These are phyloP conservation scores for Lagopus leucura DNA, from an alignment of 2,113 vertebrate species.

Conservation along the genomic window DNA sequence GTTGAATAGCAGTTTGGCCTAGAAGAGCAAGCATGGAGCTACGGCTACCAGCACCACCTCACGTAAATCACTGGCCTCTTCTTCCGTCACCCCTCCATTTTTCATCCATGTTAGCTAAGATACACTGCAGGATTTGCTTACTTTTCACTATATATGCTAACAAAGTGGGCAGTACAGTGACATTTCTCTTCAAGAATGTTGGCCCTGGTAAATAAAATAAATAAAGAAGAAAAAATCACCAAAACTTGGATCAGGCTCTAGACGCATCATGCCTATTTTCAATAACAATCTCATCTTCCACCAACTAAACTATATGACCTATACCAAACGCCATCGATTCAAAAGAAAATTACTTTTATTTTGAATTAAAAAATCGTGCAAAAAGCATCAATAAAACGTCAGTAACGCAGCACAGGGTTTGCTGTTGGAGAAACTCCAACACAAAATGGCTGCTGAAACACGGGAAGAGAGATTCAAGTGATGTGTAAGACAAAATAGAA, in stretches of 20 bases:
- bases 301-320: background rate
- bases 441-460: conserved; percentile 25
- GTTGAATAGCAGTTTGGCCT: background rate
- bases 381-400: background rate
- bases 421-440: background rate
- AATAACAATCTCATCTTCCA: conserved; percentile 15
- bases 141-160: background rate
- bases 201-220: background rate
- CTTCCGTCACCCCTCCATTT: background rate
- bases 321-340: background rate
- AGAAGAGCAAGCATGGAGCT: background rate
- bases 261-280: background rate
- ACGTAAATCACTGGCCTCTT: background rate
- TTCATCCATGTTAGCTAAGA: background rate
- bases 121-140: background rate
- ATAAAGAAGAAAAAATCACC: background rate
- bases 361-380: background rate
- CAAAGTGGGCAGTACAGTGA: background rate
- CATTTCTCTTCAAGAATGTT: background rate
- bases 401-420: background rate
- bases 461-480: background rate
- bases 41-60: background rate
- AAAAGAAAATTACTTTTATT: conserved; percentile 11
- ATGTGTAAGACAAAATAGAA: background rate
- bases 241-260: background rate